These are phyloP conservation scores for Lemur catta DNA, from an alignment of 2,797 vertebrate genomes.

Conservation along the genomic window DNA sequence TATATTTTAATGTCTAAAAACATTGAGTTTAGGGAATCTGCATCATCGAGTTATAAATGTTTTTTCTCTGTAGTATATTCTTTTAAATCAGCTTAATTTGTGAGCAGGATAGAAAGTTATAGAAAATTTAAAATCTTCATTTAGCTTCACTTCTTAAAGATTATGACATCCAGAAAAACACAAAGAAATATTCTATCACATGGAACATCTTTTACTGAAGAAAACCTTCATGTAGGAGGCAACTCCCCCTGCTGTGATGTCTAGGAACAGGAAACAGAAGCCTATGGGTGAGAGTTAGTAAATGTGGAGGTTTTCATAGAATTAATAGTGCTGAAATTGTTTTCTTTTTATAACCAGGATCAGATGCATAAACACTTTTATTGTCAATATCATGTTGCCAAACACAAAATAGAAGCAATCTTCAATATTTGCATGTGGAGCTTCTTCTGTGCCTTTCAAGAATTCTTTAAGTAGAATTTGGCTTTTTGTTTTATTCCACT, in stretches of 20 bases:
- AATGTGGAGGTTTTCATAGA: background rate
- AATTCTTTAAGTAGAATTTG: background rate
- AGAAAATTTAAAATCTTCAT: background rate
- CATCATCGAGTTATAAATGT: background rate
- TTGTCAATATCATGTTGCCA: background rate
- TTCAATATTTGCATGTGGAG: background rate
- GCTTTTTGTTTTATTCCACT: background rate
- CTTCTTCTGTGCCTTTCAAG: background rate
- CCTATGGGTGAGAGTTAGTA: background rate
- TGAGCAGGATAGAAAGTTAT: background rate
- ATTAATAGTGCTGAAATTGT: background rate
- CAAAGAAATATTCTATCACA: background rate
- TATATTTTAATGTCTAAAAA: background rate
- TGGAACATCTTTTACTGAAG: background rate
- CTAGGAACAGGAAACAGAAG: background rate
- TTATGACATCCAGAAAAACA: background rate
- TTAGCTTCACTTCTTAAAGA: background rate
- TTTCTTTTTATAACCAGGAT: background rate
- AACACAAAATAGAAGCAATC: background rate
- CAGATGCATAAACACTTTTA: background rate
- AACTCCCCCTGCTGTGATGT: slow-evolving; percentile 15
- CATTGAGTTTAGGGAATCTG: background rate
- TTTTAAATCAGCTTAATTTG: background rate
- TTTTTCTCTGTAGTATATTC: background rate
- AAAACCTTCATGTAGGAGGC: background rate